A percentile compares a stretch with the other conserved stretches of the same genome.
Conservation (phyloP, 2,113 vertebrate genomes). For the Limnothrissa miodon region DNA sequence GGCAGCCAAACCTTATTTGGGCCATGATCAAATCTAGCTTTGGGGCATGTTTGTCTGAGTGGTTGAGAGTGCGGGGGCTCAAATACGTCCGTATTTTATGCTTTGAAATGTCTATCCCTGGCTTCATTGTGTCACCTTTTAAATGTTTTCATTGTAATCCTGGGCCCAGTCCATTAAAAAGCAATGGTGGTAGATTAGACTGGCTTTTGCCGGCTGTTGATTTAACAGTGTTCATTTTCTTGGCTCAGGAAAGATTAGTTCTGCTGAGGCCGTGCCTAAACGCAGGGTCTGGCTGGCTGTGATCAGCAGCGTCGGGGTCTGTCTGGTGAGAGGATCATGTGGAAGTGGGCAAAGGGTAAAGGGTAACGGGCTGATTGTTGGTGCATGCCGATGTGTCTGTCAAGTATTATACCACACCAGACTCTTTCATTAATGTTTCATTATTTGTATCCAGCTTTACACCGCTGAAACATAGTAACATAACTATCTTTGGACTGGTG, state of each 20-base stretch:
- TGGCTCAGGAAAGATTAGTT: constrained; percentile 62
- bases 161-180: constrained; percentile 56
- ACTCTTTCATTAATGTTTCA: background rate
- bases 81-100: constrained; percentile 53
- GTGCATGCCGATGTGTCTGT: constrained; percentile 24
- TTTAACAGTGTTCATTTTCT: constrained; percentile 51
- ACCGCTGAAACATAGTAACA: background rate
- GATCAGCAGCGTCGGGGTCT: constrained; percentile 4
- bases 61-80: constrained; percentile 20
- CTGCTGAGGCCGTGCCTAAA: constrained; percentile 43
- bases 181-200: constrained; percentile 54
- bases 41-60: background rate
- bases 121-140: constrained; percentile 55
- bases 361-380: constrained; percentile 32
- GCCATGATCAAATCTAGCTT: constrained; percentile 43
- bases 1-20: constrained; percentile 53
- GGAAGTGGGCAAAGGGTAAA: constrained; percentile 16
- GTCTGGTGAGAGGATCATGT: constrained; percentile 22
- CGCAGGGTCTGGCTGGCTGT: constrained; percentile 45
- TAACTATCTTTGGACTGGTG: background rate
- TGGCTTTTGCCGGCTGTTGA: constrained; percentile 46
- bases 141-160: constrained; percentile 52
- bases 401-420: background rate
- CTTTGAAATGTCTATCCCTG: constrained; percentile 56
- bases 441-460: background rate